Percentiles rank a stretch among this genome's conserved stretches.
Evolutionary conservation across 2,888 invertebrate genomes (phyloP).

Genomic region (Sipha maydis): DNA sequence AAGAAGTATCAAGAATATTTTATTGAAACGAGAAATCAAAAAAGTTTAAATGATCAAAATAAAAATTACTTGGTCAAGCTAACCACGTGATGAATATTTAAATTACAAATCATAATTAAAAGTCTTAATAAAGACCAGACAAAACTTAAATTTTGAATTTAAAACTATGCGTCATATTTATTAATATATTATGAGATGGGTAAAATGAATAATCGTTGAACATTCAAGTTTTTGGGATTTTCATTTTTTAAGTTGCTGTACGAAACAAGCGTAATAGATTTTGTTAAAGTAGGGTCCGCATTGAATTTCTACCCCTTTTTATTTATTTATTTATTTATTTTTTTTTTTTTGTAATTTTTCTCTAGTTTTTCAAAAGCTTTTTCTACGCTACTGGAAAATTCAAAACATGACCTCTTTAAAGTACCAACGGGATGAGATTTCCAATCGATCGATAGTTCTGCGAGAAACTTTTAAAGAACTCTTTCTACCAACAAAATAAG

Average conservation of each 20-base stretch:
- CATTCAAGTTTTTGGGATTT: neutral
- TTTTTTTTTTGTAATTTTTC: neutral
- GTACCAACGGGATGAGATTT: neutral
- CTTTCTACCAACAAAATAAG: neutral
- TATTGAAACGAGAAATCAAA: too few relatives aligned
- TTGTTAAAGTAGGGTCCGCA: neutral
- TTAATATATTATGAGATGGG: too few relatives aligned
- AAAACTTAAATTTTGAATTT: too few relatives aligned
- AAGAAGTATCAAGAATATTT: too few relatives aligned
- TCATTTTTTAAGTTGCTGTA: neutral
- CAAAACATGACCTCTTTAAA: neutral
- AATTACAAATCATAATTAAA: too few relatives aligned
- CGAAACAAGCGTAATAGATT: neutral
- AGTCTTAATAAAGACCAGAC: too few relatives aligned
- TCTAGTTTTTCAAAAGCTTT: neutral
- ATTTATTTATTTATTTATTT: too few relatives aligned
- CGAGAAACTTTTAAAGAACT: conserved; percentile 1
- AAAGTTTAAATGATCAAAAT: too few relatives aligned
- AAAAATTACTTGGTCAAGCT: too few relatives aligned
- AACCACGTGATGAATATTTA: too few relatives aligned
- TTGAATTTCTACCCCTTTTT: neutral
- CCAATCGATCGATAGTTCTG: neutral
- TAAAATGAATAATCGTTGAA: too few relatives aligned
- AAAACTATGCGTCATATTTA: too few relatives aligned
- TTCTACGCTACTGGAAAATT: neutral